A percentile compares a stretch with the other conserved stretches of the same genome.
Evolutionary conservation across 53 echinoderm and acorn worm species (phyloP).

Genomic region (Paracentrotus lividus): DNA sequence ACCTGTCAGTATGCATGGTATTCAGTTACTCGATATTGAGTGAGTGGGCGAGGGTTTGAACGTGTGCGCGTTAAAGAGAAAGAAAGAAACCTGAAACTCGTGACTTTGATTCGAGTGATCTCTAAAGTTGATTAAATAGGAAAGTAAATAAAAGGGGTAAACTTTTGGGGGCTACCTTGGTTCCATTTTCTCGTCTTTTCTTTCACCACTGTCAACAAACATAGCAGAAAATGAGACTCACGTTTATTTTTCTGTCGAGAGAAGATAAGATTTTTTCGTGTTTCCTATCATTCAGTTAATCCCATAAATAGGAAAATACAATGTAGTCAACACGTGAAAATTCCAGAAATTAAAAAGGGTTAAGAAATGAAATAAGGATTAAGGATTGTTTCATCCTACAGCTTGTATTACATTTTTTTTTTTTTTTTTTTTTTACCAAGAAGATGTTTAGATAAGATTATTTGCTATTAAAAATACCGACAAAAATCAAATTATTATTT

Average conservation of each 20-base stretch:
- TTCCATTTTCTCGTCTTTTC: neutral
- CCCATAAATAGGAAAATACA: neutral
- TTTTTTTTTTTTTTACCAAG: neutral
- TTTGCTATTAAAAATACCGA: no score
- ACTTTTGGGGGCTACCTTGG: neutral
- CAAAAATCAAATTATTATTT: no score
- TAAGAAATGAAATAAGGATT: neutral
- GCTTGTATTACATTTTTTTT: neutral
- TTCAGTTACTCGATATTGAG: neutral
- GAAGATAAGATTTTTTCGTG: neutral
- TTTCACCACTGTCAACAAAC: neutral
- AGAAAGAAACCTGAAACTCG: conserved; percentile 4
- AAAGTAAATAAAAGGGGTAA: neutral
- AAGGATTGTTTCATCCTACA: neutral
- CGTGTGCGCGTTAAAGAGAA: neutral
- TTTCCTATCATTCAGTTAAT: neutral
- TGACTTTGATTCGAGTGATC: conserved; percentile 1
- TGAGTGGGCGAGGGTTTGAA: conserved; percentile 17
- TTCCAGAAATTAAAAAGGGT: neutral
- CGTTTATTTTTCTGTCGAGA: neutral
- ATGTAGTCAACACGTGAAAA: neutral
- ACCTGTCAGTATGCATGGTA: neutral
- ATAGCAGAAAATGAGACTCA: neutral
- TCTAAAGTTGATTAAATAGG: neutral
- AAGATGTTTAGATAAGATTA: no score